These are phyloP conservation scores for Leptinotarsa undecemlineata DNA, from an alignment of 1,140 invertebrate species.

Conservation along the genomic window DNA sequence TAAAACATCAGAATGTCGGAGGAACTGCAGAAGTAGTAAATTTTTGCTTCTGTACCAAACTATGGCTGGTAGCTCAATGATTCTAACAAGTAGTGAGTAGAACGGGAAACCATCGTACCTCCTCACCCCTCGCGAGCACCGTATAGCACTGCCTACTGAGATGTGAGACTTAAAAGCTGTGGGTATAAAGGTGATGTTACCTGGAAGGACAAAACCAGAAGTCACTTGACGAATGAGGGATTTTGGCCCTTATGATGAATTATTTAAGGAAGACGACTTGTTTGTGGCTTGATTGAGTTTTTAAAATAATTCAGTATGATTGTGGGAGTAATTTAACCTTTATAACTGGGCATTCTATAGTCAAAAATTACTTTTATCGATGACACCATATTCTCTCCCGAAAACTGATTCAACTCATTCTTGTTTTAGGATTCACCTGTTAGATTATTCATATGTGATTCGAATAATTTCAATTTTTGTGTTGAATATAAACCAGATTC, in stretches of 20 bases:
- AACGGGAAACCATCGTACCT: constrained; percentile 40
- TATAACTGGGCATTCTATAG: background rate
- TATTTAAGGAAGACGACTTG: constrained; percentile 11
- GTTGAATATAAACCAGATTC: no score
- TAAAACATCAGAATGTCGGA: constrained; percentile 22
- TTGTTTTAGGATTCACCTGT: no score
- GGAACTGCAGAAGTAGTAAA: constrained; percentile 23
- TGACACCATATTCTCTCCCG: background rate
- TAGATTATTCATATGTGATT: no score
- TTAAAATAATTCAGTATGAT: constrained; percentile 28
- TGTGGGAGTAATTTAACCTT: constrained; percentile 14
- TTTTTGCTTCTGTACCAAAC: constrained; percentile 52
- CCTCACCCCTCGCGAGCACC: constrained; percentile 34
- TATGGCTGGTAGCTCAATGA: constrained; percentile 53
- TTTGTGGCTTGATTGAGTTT: constrained; percentile 25
- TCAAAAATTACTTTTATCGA: constrained; percentile 4
- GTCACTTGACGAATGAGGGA: constrained; percentile 12
- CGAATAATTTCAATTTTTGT: no score
- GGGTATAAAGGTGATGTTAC: constrained; percentile 35
- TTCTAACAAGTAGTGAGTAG: constrained; percentile 52
- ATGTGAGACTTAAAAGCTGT: constrained; percentile 33
- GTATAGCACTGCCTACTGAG: constrained; percentile 44
- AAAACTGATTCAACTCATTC: background rate
- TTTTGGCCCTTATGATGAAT: constrained; percentile 14
- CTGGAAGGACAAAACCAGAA: constrained; percentile 22